These are phyloP conservation scores for Centropus unirufus DNA, from an alignment of 2,113 vertebrate species.

Conservation along the genomic window DNA sequence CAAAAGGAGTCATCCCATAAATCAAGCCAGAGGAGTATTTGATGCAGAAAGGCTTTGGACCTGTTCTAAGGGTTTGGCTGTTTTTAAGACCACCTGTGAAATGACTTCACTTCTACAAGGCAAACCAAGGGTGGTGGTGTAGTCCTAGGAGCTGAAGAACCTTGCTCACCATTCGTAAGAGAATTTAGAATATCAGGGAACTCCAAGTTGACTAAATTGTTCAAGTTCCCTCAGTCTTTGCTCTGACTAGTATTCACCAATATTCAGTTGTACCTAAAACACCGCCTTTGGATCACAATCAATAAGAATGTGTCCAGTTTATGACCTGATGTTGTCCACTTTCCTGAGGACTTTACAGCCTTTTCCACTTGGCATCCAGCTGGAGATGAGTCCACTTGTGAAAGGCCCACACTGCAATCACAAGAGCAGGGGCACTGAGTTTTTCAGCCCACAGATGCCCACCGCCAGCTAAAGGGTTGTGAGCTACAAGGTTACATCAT, in stretches of 20 bases:
- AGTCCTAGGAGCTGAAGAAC: neutral
- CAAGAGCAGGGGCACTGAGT: neutral
- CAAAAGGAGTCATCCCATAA: neutral
- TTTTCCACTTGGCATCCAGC: neutral
- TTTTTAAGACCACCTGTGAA: neutral
- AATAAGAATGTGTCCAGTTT: neutral
- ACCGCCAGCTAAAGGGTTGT: neutral
- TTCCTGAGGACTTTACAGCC: neutral
- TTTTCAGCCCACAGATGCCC: neutral
- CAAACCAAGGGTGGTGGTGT: neutral
- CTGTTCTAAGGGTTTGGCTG: neutral
- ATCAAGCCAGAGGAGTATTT: neutral
- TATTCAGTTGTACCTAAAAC: neutral
- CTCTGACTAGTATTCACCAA: neutral
- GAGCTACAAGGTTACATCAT: conserved; percentile 3
- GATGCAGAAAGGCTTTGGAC: neutral
- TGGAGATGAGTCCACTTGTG: accelerated
- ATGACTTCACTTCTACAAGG: neutral
- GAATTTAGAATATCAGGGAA: neutral
- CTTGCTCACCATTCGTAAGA: neutral
- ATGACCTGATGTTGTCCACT: neutral
- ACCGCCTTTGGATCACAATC: neutral
- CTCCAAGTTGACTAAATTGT: neutral
- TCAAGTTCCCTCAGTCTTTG: neutral
- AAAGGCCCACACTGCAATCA: neutral